Evolutionary conservation across 2,113 vertebrate genomes (phyloP), one percentile per base, ranked within the genome.

Genomic region (Carassius carassius): DNA sequence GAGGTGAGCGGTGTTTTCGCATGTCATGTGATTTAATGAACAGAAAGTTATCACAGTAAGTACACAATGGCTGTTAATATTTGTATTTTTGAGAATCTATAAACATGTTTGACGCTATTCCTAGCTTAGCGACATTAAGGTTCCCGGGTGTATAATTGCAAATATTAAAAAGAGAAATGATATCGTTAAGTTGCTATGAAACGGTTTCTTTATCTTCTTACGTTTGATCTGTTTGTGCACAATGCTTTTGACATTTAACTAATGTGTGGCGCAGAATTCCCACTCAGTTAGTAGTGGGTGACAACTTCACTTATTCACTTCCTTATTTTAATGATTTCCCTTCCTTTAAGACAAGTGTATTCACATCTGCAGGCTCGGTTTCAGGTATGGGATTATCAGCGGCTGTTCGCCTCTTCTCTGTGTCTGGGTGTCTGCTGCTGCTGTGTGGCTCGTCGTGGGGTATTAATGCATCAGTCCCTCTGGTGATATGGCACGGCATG

Each of bases 401-500:
- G 5, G 65, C 89, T 16, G 69, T 89, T 16, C 78, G n/a, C 62
- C 49, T 93, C 29, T 63, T 94, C 11, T 44, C 92, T n/a, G 87
- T 83, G 29, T 60, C 90, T 11, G 89, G 5, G 51, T 83, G 89
- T 3, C 76, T 92, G 83, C 51, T 93, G 85, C 82, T 94, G 54
- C 87, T 81, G 21, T 82, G 89, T 6, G 81, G 62, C 51, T 87
- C 90, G 0, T 81, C 83, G 14, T 19, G 54, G 56, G 88, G 72
- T 3, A 83, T 77, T 8, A 81, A 88, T 83, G 85, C 86, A 87
- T 89, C 87, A 3, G 62, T 92, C 0, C 98, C 98, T 0, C 90
- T 99, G 87, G 97, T 99, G 21, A 90, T 99, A 60, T 99, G 98
- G 98, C 98, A 99, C 67, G 98, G 98, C 70, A 99, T 99, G 98